Evolutionary conservation across 2,797 vertebrate species (phyloP).

Genomic region (Chloroceryle inda): DNA sequence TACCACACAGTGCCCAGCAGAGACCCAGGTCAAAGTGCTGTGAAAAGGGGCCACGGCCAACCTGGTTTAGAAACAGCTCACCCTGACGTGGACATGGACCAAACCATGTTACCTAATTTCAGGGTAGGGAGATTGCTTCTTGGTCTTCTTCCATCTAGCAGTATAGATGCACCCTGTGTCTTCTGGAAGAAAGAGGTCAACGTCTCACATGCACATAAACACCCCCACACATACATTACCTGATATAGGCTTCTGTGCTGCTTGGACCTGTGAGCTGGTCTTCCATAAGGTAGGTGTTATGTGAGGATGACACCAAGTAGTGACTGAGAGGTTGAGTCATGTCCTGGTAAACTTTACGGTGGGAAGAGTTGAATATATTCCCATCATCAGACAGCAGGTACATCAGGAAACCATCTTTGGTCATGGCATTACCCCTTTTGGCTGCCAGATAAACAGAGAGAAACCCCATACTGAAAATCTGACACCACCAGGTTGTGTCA

Average conservation of each 20-base stretch:
- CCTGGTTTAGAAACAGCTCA: background rate
- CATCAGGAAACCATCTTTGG: constrained; percentile 94
- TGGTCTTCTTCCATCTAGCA: background rate
- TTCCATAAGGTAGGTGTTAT: constrained; percentile 97
- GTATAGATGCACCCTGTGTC: background rate
- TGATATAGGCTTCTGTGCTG: constrained; percentile 96
- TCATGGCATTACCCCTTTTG: constrained; percentile 86
- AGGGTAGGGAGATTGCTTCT: background rate
- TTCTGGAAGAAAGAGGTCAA: background rate
- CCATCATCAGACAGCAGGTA: constrained; percentile 89
- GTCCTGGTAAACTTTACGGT: constrained; percentile 90
- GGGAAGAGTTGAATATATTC: constrained; percentile 85
- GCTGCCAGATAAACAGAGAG: constrained; percentile 78
- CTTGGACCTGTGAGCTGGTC: constrained; percentile 95
- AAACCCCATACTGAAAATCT: background rate
- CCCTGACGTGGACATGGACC: background rate
- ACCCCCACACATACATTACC: constrained; percentile 72
- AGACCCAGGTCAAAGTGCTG: background rate
- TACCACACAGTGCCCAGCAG: background rate
- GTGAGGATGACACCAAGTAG: constrained; percentile 96
- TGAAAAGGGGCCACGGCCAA: background rate
- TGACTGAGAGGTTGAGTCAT: constrained; percentile 94
- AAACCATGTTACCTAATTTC: background rate
- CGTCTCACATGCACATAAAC: background rate
- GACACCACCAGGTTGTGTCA: background rate